Conservation (phyloP, 2,797 vertebrate species). For the Sphaeramia orbicularis region DNA sequence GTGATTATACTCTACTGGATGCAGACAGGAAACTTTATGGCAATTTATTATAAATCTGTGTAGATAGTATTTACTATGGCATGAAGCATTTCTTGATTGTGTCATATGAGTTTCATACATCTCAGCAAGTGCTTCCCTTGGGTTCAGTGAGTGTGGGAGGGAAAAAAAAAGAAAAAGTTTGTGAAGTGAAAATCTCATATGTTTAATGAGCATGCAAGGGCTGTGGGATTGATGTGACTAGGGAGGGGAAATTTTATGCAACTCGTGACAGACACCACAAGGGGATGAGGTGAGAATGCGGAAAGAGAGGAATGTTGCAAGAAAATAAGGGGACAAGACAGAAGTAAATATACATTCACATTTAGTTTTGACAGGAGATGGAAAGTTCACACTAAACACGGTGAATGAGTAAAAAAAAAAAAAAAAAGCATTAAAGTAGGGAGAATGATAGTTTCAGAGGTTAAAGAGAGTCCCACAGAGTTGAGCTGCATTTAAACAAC, state of each 20-base stretch:
- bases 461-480: slow-evolving; percentile 36
- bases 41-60: slow-evolving; percentile 30
- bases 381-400: slow-evolving; percentile 19
- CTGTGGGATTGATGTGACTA: slow-evolving; percentile 21
- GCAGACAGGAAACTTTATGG: slow-evolving; percentile 29
- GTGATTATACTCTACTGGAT: slow-evolving; percentile 13
- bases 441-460: slow-evolving; percentile 29
- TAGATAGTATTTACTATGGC: slow-evolving; percentile 32
- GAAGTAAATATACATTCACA: neutral
- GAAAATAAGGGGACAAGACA: slow-evolving; percentile 14
- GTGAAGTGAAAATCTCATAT: slow-evolving; percentile 49
- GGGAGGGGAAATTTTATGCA: slow-evolving; percentile 30
- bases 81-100: slow-evolving; percentile 28
- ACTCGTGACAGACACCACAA: slow-evolving; percentile 26
- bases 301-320: slow-evolving; percentile 11
- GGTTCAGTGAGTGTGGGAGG: slow-evolving; percentile 28
- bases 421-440: neutral
- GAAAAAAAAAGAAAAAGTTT: slow-evolving; percentile 25
- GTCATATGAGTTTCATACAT: slow-evolving; percentile 60
- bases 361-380: slow-evolving; percentile 4
- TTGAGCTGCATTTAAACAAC: slow-evolving; percentile 53
- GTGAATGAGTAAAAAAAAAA: slow-evolving; percentile 1
- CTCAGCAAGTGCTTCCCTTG: slow-evolving; percentile 42
- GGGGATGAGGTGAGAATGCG: slow-evolving; percentile 5
- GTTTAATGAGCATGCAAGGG: slow-evolving; percentile 52